Conservation (phyloP, 2,888 invertebrate species). For the Caenorhabditis angaria region DNA sequence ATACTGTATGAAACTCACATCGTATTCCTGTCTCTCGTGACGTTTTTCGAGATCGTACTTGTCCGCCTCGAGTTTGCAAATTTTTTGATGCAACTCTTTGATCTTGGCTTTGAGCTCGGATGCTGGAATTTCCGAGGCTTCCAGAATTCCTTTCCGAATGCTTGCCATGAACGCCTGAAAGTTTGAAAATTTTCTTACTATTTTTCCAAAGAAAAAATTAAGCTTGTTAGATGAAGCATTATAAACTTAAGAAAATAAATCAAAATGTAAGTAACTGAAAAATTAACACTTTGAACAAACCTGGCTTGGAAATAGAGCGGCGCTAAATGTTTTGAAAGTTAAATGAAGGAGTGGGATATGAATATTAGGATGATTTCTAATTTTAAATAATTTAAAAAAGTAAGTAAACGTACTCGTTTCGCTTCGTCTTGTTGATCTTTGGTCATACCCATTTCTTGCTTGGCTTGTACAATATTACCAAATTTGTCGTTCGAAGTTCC, state of each 20-base stretch:
- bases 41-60: slow-evolving; percentile 72
- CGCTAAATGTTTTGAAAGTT: not conserved
- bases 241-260: not conserved
- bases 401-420: slow-evolving; percentile 76
- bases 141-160: slow-evolving; percentile 51
- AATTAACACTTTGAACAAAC: slow-evolving; percentile 9
- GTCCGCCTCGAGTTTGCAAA: slow-evolving; percentile 69
- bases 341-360: not conserved
- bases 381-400: not conserved
- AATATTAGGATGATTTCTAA: not conserved
- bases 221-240: not conserved
- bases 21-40: slow-evolving; percentile 71
- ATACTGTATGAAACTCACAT: slow-evolving; percentile 47
- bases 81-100: slow-evolving; percentile 69
- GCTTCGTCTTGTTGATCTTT: slow-evolving; percentile 99
- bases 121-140: slow-evolving; percentile 41
- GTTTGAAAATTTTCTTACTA: not conserved
- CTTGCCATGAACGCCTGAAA: slow-evolving; percentile 47
- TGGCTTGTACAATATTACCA: slow-evolving; percentile 85
- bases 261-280: not conserved
- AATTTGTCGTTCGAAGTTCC: slow-evolving; percentile 67
- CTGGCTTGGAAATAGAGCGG: not conserved
- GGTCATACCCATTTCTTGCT: slow-evolving; percentile 96
- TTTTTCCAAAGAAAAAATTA: not conserved
- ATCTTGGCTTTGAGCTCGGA: slow-evolving; percentile 64